Conservation (phyloP, 1,140 invertebrate species). For the Meloidogyne floridensis region DNA sequence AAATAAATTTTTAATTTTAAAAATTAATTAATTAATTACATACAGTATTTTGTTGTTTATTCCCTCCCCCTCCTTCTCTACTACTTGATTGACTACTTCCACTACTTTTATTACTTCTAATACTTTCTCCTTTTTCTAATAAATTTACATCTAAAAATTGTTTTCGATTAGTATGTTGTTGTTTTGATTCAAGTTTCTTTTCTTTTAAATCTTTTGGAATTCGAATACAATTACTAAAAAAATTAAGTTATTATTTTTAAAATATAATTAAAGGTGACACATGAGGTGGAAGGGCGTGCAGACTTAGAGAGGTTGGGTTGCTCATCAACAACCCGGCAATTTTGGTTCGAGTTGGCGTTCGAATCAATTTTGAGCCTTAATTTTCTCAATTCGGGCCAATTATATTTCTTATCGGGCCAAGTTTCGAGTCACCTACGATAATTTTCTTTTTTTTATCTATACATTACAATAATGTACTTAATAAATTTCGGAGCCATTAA, state of each 20-base stretch:
- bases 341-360: too few relatives aligned
- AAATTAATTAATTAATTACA: not conserved
- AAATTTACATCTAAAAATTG: slow-evolving; percentile 10
- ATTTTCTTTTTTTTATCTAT: too few relatives aligned
- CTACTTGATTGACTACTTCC: not conserved
- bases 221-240: slow-evolving; percentile 35
- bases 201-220: slow-evolving; percentile 16
- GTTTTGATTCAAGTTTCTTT: slow-evolving; percentile 1
- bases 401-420: too few relatives aligned
- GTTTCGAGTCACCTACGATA: too few relatives aligned
- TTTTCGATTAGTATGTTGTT: slow-evolving; percentile 9
- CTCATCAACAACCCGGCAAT: too few relatives aligned
- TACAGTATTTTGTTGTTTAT: not conserved
- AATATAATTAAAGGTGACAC: not conserved
- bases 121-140: slow-evolving; percentile 11
- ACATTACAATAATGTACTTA: too few relatives aligned
- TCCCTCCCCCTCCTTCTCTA: not conserved
- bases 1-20: not conserved
- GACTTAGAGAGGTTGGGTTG: too few relatives aligned
- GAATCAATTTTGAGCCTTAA: too few relatives aligned
- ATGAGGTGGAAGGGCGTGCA: too few relatives aligned
- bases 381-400: too few relatives aligned
- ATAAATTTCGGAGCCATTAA: too few relatives aligned
- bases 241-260: not conserved
- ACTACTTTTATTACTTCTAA: not conserved